Evolutionary conservation across 2,113 vertebrate species (phyloP).

Genomic region (Gymnarchus niloticus): DNA sequence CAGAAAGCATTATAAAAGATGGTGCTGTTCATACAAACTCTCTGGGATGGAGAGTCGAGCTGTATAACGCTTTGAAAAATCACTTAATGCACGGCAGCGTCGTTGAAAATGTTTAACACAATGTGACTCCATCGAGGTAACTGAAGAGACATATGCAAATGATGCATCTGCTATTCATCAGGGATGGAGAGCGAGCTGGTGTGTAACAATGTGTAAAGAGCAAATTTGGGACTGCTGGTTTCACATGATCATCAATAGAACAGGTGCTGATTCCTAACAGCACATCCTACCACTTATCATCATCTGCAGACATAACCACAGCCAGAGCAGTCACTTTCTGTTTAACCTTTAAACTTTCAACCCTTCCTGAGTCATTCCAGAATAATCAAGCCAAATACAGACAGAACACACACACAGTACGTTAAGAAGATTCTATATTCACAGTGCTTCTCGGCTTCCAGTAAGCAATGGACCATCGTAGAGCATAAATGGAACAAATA

Average conservation of each 20-base stretch:
- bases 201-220: neutral
- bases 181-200: neutral
- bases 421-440: neutral
- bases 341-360: neutral
- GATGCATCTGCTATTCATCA: constrained; percentile 10
- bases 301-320: neutral
- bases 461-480: neutral
- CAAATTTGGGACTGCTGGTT: neutral
- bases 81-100: neutral
- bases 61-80: neutral
- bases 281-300: neutral
- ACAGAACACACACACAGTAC: neutral
- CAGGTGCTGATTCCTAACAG: neutral
- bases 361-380: neutral
- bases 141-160: neutral
- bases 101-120: neutral
- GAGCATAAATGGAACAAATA: neutral
- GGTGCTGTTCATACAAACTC: neutral
- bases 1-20: neutral
- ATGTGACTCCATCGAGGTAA: neutral
- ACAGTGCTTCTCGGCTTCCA: neutral
- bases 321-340: neutral
- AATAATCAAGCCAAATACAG: neutral
- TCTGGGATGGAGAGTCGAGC: neutral
- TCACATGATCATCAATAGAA: neutral